Base-by-base conservation (phyloP, 2,113 vertebrate species). In the Empidonax alnorum region DNA sequence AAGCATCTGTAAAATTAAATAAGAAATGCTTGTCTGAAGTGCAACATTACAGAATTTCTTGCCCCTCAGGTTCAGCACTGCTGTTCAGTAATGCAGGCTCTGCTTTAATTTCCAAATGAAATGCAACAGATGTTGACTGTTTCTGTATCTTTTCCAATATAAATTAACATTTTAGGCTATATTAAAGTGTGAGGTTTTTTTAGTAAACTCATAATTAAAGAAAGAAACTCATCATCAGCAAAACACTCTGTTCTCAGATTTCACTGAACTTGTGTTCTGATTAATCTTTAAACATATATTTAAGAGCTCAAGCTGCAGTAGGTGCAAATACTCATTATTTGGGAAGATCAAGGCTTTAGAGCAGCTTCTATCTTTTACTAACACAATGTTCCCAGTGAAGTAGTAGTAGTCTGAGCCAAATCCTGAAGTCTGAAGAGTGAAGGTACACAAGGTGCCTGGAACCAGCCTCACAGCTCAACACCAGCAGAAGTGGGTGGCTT, bases 381-480 rank as follows among this genome's bases (percentile, higher is more conserved):
- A 56, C 0, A 0, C 5, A 31, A 63, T 12, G 21, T 46, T 75
- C 42, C 21, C 39, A 50, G 7, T 30, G 56, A 75, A 82, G 25
- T 3, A 66, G 41, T 37, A 67, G 8, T 14, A 82, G 21, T 31
- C 41, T 66, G 46, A 81, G 31, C 7, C 31, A 74, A 66, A 75
- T 65, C 15, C 47, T 87, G 23, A 77, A 42, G 8, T 56, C 41
- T 52, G 55, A 81, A 66, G 41, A 15, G 6, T 49, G 46, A 59
- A 86, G 52, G 25, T 23, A 25, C 22, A 46, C 5, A 11, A 19
- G 10, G 9, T 76, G 35, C 55, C 44, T 52, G 21, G 27, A 73
- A 35, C 13, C 35, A 55, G 6, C 19, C 46, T 81, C 31, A 35
- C 21, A 46, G 33, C 42, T 78, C 49, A 44, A 23, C 14, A 52